Base-by-base conservation (phyloP, 2,797 vertebrate species). In the Pipistrellus kuhlii region DNA sequence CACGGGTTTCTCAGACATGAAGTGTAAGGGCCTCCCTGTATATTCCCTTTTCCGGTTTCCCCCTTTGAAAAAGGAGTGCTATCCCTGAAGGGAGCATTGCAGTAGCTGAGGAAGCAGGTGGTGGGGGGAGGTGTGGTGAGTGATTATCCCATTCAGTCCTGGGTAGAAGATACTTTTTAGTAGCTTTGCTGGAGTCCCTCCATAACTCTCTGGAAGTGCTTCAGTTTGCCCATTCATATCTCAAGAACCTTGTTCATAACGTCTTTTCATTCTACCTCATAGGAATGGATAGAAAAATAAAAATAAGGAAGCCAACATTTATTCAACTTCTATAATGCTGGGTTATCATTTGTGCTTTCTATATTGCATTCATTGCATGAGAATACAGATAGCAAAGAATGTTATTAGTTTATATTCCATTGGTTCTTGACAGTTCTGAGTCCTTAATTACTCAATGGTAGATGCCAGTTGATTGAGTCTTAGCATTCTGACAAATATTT, bases 11-110 rank as follows among this genome's bases (percentile, higher is more conserved):
- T 14, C 53, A 11, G 51, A 5, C 23, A 30, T 2, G 38, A 77
- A 62, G 35, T 44, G 51, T n/a, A 85, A 27, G 7, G 55, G 25
- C n/a, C 35, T 46, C 15, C 21, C 23, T 92, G 64, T 69, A 17
- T 41, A 20, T 12, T 59, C 23, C 14, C 2, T 23, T 53, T 64
- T 51, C 32, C n/a, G 51, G 48, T 66, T 14, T 77, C 38, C 72
- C 18, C 15, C 30, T 68, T 85, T 41, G 38, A 82, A 73, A 76
- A 93, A 14, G 38, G 6, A 27, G 8, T 44, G 3, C 8, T 18
- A 0, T 5, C 1, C 2, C 35, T 2, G 23, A 51, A 11, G 14
- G 14, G 11, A 30, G 27, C 35, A 1, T 17, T 11, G 3, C 2
- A 27, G 14, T 7, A 38, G n/a, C 3, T 48, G 35, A 17, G 8